These are phyloP conservation scores for Trissoscelio sp. DNA, from an alignment of 2,888 invertebrate species.

Conservation along the genomic window DNA sequence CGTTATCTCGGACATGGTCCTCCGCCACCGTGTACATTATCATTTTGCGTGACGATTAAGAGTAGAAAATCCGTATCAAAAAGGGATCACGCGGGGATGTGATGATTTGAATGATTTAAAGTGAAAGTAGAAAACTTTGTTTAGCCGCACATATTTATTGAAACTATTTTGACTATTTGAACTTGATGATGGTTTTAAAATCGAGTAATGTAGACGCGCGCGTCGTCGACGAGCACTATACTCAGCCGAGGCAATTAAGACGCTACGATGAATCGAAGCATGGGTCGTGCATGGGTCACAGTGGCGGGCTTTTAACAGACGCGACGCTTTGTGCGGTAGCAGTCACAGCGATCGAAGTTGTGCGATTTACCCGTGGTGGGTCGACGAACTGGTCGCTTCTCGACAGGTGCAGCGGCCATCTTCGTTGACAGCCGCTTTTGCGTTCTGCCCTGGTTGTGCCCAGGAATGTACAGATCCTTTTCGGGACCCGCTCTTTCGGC, in stretches of 20 bases:
- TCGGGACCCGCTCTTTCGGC: slow-evolving; percentile 26
- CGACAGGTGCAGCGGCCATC: slow-evolving; percentile 69
- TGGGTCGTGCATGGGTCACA: slow-evolving; percentile 31
- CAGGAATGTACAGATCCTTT: slow-evolving; percentile 48
- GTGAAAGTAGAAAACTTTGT: neutral
- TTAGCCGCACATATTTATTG: neutral
- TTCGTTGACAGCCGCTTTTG: slow-evolving; percentile 64
- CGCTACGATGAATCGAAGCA: slow-evolving; percentile 26
- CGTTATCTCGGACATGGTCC: slow-evolving; percentile 85
- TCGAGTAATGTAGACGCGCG: slow-evolving; percentile 9
- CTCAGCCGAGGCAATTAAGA: slow-evolving; percentile 30
- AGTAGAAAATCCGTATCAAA: slow-evolving; percentile 53
- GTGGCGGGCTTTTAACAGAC: slow-evolving; percentile 17
- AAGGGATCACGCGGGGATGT: slow-evolving; percentile 5
- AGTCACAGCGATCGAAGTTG: slow-evolving; percentile 37
- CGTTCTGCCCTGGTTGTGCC: slow-evolving; percentile 52
- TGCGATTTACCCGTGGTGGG: slow-evolving; percentile 53
- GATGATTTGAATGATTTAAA: neutral
- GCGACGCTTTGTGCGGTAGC: slow-evolving; percentile 33
- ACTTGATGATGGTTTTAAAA: neutral
- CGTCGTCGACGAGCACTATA: slow-evolving; percentile 24
- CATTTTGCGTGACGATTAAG: slow-evolving; percentile 72
- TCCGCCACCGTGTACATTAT: slow-evolving; percentile 83
- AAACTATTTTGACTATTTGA: too few species aligned
- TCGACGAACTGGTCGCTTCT: slow-evolving; percentile 65